phyloP scores from a whole-genome alignment of 1,140 invertebrate species.

The Drosophila ambigua region DNA sequence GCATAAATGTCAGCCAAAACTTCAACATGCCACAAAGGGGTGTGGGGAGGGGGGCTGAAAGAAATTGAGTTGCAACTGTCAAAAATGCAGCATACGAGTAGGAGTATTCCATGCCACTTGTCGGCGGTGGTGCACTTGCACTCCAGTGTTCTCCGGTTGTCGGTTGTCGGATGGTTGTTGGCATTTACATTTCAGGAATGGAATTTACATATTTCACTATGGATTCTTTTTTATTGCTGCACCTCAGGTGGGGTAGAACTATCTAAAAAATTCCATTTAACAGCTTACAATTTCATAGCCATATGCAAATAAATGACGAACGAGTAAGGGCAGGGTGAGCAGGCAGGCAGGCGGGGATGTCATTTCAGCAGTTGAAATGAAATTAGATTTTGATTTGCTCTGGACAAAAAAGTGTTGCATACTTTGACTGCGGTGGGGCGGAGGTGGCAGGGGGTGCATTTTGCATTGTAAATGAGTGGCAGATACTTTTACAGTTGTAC shows the following conservation, averaged over 20 bases:
- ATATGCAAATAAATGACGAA: slow-evolving; percentile 33
- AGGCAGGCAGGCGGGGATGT: neutral
- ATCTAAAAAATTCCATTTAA: slow-evolving; percentile 62
- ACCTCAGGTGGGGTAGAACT: slow-evolving; percentile 19
- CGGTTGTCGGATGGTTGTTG: slow-evolving; percentile 34
- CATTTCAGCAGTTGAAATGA: slow-evolving; percentile 20
- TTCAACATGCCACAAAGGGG: slow-evolving; percentile 39
- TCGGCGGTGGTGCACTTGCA: neutral
- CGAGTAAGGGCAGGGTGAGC: slow-evolving; percentile 15
- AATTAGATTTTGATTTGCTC: slow-evolving; percentile 66
- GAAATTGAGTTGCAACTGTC: slow-evolving; percentile 70
- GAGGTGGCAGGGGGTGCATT: slow-evolving; percentile 32
- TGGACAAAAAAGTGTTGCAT: slow-evolving; percentile 50
- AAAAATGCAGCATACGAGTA: slow-evolving; percentile 59
- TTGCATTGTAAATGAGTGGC: slow-evolving; percentile 54
- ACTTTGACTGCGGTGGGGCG: slow-evolving; percentile 16
- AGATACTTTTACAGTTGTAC: neutral
- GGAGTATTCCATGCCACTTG: neutral
- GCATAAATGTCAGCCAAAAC: slow-evolving; percentile 52
- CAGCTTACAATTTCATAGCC: slow-evolving; percentile 49
- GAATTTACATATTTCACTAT: slow-evolving; percentile 68
- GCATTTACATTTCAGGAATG: slow-evolving; percentile 60
- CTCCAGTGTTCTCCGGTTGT: slow-evolving; percentile 50
- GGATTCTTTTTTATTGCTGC: slow-evolving; percentile 56
- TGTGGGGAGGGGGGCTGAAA: neutral